phyloP scores from a whole-genome alignment of 2,113 vertebrate species.

The Tauraco erythrolophus region DNA sequence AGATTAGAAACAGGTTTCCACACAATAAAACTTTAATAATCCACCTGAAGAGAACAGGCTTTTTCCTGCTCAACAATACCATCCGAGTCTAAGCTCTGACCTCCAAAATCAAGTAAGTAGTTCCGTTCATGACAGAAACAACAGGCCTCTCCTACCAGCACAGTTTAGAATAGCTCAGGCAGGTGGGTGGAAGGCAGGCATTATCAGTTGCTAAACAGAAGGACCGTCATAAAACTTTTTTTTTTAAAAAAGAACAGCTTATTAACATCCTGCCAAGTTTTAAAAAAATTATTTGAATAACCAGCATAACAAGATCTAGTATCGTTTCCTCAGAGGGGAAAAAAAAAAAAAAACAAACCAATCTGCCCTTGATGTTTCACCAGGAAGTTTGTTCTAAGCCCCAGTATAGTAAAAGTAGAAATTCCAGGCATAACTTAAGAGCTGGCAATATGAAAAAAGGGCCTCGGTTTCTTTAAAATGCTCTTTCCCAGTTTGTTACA shows the following conservation, averaged over 20 bases:
- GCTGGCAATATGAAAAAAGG: neutral
- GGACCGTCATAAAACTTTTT: neutral
- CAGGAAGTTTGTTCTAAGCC: neutral
- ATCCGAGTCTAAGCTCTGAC: neutral
- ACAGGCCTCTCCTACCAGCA: neutral
- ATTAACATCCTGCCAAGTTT: neutral
- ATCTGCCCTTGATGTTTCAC: neutral
- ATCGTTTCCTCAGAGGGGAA: neutral
- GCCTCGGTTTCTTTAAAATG: neutral
- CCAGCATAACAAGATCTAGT: neutral
- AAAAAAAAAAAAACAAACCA: neutral
- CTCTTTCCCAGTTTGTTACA: neutral
- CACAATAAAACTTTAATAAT: neutral
- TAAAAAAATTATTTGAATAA: conserved; percentile 51
- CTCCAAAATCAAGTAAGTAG: neutral
- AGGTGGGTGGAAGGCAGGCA: conserved; percentile 1
- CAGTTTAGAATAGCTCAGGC: neutral
- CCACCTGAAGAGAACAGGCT: neutral
- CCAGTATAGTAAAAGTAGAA: neutral
- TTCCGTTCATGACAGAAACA: neutral
- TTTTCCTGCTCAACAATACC: neutral
- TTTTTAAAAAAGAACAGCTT: neutral
- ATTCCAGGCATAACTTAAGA: conserved; percentile 34
- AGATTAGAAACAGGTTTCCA: neutral
- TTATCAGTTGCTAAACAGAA: neutral